Conservation (phyloP, 2,888 invertebrate species). For the Hypsopygia costalis region DNA sequence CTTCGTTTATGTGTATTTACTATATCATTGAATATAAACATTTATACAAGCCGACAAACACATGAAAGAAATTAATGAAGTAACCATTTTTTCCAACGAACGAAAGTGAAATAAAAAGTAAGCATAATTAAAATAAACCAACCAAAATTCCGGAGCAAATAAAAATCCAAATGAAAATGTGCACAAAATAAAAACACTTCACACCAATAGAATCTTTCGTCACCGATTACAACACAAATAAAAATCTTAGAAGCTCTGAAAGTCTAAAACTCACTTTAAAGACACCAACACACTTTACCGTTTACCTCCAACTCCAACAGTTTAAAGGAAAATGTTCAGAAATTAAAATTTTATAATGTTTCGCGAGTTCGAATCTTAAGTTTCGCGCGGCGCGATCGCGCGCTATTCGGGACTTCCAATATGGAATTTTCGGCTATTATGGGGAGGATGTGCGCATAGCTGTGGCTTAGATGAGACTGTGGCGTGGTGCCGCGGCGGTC, state of each 20-base stretch:
- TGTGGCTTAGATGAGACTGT: constrained; percentile 79
- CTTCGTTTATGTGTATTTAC: too few relatives aligned
- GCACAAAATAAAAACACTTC: constrained; percentile 76
- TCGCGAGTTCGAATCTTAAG: constrained; percentile 43
- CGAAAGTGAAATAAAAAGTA: constrained; percentile 31
- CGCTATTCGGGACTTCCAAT: constrained; percentile 54
- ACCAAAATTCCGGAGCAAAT: constrained; percentile 73
- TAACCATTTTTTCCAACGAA: constrained; percentile 13
- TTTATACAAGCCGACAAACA: not conserved
- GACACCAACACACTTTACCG: constrained; percentile 74
- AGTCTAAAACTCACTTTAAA: constrained; percentile 60
- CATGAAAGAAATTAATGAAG: constrained; percentile 12
- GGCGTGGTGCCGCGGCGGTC: constrained; percentile 64
- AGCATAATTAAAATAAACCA: constrained; percentile 57
- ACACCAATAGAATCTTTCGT: constrained; percentile 63
- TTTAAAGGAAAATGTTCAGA: constrained; percentile 27
- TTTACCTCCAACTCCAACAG: constrained; percentile 65
- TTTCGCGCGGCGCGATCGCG: constrained; percentile 64
- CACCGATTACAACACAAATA: constrained; percentile 59
- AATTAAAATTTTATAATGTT: constrained; percentile 30
- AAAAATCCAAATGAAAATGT: constrained; percentile 72
- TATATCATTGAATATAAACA: too few relatives aligned
- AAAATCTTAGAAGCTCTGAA: constrained; percentile 59
- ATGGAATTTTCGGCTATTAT: constrained; percentile 70
- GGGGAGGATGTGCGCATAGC: constrained; percentile 79